These are phyloP conservation scores for Beaufortia kweichowensis DNA, from an alignment of 2,113 vertebrate genomes.

Conservation along the genomic window DNA sequence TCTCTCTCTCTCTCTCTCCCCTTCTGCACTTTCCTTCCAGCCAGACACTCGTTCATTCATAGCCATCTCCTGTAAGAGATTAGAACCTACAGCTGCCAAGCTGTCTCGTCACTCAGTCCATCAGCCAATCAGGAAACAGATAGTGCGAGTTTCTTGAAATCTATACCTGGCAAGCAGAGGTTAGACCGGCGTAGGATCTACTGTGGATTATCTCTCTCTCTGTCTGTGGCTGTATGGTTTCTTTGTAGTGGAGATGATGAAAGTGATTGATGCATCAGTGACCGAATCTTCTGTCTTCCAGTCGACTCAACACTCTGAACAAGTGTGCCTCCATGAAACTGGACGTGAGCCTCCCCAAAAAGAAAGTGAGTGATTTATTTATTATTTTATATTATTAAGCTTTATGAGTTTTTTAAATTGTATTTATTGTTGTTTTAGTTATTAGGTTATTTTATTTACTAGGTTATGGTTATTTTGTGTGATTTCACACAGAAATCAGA, in stretches of 20 bases:
- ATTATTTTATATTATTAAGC: neutral
- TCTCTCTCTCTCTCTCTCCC: conserved; percentile 21
- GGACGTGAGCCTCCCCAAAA: conserved; percentile 92
- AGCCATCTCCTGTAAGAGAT: conserved; percentile 35
- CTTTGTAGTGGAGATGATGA: conserved; percentile 12
- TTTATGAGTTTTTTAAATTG: neutral
- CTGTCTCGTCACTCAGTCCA: neutral
- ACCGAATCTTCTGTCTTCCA: conserved; percentile 68
- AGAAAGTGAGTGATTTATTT: conserved; percentile 82
- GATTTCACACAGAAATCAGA: neutral
- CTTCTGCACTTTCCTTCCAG: conserved; percentile 1
- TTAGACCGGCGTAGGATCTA: conserved; percentile 17
- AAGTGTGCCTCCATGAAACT: conserved; percentile 99
- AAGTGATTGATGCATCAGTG: conserved; percentile 23
- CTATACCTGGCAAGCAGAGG: conserved; percentile 32
- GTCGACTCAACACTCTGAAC: conserved; percentile 95
- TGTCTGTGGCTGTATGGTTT: conserved; percentile 2
- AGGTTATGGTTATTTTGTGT: neutral
- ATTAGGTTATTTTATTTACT: neutral
- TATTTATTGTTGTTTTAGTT: neutral
- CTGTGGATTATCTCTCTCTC: neutral
- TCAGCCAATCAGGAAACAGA: conserved; percentile 31
- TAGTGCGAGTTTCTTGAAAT: conserved; percentile 28
- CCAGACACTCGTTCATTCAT: conserved; percentile 31
- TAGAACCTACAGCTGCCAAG: conserved; percentile 8